phyloP scores from a whole-genome alignment of 2,888 invertebrate genomes.

The Amorpha juglandis region DNA sequence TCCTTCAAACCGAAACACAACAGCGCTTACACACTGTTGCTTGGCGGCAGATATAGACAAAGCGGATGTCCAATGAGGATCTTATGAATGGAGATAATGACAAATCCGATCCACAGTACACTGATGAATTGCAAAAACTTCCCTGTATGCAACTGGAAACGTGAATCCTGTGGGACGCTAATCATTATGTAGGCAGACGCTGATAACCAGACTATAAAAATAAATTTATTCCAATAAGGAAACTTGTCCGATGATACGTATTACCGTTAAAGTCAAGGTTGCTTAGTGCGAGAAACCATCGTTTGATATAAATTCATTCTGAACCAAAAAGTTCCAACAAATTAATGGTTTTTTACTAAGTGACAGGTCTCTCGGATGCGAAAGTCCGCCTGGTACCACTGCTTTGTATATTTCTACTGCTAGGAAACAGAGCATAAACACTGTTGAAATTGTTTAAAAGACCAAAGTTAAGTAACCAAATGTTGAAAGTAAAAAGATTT shows the following conservation, averaged over 20 bases:
- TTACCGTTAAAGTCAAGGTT: not conserved
- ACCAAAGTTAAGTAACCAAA: no score
- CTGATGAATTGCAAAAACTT: constrained; percentile 2
- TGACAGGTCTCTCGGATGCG: no score
- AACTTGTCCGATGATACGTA: not conserved
- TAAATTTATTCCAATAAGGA: constrained; percentile 21
- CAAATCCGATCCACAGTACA: not conserved
- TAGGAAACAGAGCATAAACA: no score
- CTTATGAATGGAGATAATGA: not conserved
- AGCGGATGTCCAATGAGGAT: no score
- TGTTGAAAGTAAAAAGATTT: no score
- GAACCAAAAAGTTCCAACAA: not conserved
- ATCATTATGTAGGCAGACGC: constrained; percentile 4
- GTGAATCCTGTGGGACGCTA: not conserved
- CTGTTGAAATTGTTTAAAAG: no score
- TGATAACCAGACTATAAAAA: not conserved
- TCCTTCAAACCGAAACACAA: no score
- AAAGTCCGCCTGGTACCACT: no score
- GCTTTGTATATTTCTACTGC: no score
- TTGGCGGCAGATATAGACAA: no score
- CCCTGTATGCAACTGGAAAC: not conserved
- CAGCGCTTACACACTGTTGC: no score
- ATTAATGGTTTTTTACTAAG: not conserved
- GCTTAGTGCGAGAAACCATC: not conserved
- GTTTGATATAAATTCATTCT: not conserved